Conservation (phyloP, 2,113 vertebrate species). For the Caranx ignobilis region DNA sequence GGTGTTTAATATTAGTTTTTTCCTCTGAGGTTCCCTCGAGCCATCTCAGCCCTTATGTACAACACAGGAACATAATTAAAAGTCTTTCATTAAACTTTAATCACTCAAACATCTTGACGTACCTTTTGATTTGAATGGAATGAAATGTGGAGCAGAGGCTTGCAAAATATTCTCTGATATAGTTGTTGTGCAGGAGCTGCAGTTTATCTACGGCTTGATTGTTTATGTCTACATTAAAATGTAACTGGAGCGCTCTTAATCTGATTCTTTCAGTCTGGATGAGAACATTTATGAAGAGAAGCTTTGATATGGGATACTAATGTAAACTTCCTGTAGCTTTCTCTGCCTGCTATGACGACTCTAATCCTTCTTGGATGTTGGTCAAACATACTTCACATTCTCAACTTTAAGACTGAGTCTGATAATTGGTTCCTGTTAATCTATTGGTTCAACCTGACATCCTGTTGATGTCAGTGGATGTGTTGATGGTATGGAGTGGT, state of each 20-base stretch:
- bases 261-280: slow-evolving; percentile 52
- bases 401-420: background rate
- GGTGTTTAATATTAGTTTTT: slow-evolving; percentile 71
- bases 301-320: slow-evolving; percentile 47
- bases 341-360: background rate
- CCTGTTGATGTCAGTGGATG: too few species aligned
- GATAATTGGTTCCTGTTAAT: too few species aligned
- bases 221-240: slow-evolving; percentile 74
- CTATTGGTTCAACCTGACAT: too few species aligned
- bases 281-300: slow-evolving; percentile 54
- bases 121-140: slow-evolving; percentile 63
- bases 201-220: slow-evolving; percentile 55
- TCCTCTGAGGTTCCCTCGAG: slow-evolving; percentile 37
- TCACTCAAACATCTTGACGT: slow-evolving; percentile 56
- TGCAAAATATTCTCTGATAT: slow-evolving; percentile 30
- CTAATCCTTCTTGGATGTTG: background rate
- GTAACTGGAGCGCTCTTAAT: slow-evolving; percentile 68
- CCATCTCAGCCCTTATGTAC: slow-evolving; percentile 30
- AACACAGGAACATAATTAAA: slow-evolving; percentile 70
- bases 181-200: slow-evolving; percentile 48
- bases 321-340: slow-evolving; percentile 42
- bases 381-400: background rate
- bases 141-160: slow-evolving; percentile 38
- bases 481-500: too few species aligned
- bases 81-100: slow-evolving; percentile 72